Evolutionary conservation across 2,888 invertebrate species (phyloP).

Genomic region (Epistrophella euchroma): DNA sequence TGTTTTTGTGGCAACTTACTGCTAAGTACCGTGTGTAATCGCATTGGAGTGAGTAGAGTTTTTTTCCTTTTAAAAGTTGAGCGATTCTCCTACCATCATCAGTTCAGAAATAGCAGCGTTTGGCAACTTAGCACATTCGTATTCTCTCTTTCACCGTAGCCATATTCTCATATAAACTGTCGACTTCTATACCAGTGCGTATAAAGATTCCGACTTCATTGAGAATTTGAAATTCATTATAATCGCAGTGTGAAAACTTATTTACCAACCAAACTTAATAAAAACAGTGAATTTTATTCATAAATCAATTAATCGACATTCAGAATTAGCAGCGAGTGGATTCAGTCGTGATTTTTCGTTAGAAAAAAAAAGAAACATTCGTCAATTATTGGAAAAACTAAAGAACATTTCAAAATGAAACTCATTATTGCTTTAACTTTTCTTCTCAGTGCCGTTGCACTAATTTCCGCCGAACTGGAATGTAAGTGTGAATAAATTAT

Average conservation of each 20-base stretch:
- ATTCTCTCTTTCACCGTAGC: slow-evolving; percentile 56
- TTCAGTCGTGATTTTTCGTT: slow-evolving; percentile 31
- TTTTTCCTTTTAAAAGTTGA: slow-evolving; percentile 67
- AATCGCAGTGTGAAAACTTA: slow-evolving; percentile 71
- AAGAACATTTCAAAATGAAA: slow-evolving; percentile 55
- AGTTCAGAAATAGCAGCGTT: slow-evolving; percentile 65
- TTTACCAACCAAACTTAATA: slow-evolving; percentile 34
- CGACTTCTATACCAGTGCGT: slow-evolving; percentile 96
- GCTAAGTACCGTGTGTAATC: slow-evolving; percentile 46
- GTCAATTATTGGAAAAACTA: neutral
- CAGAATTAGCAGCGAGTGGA: slow-evolving; percentile 48
- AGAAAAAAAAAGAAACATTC: neutral
- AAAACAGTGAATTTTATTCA: slow-evolving; percentile 28
- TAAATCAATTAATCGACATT: slow-evolving; percentile 40
- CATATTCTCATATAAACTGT: slow-evolving; percentile 79
- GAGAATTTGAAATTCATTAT: slow-evolving; percentile 85
- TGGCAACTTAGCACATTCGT: slow-evolving; percentile 49
- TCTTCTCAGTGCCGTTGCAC: slow-evolving; percentile 38
- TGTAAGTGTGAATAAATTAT: slow-evolving; percentile 51
- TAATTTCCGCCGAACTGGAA: slow-evolving; percentile 8
- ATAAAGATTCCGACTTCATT: slow-evolving; percentile 88
- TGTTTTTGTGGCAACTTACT: slow-evolving; percentile 19
- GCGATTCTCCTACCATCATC: slow-evolving; percentile 39
- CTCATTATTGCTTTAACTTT: slow-evolving; percentile 37
- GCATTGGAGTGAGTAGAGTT: slow-evolving; percentile 20